These are phyloP conservation scores for Drosophila jambulina DNA, from an alignment of 1,140 invertebrate species.

Conservation along the genomic window DNA sequence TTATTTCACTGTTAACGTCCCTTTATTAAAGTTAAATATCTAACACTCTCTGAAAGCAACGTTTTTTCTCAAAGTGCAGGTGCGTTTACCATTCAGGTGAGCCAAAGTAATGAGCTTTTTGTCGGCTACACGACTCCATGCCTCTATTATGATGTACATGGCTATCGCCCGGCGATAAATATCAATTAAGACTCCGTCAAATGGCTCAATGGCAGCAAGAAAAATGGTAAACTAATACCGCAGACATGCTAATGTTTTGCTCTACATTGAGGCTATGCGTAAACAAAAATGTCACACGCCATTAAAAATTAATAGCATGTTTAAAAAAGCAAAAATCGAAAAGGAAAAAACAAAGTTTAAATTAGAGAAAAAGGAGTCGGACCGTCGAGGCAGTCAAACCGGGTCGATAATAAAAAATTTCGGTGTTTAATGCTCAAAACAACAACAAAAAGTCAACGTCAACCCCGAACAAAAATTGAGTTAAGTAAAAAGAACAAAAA, in stretches of 20 bases:
- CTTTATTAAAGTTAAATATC: background rate
- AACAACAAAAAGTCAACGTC: conserved; percentile 13
- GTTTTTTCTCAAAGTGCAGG: background rate
- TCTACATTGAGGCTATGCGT: conserved; percentile 68
- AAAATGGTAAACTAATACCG: conserved; percentile 66
- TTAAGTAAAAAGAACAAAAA: conserved; percentile 66
- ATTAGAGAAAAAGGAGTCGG: conserved; percentile 56
- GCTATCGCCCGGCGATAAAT: conserved; percentile 57
- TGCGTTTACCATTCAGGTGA: conserved; percentile 43
- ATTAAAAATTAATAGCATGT: conserved; percentile 78
- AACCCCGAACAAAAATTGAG: conserved; percentile 44
- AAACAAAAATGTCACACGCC: conserved; percentile 75
- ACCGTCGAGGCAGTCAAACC: conserved; percentile 64
- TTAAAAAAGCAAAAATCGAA: conserved; percentile 41
- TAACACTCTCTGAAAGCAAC: background rate
- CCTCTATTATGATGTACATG: conserved; percentile 61
- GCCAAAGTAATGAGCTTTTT: conserved; percentile 42
- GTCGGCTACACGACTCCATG: conserved; percentile 41
- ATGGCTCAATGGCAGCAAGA: conserved; percentile 63
- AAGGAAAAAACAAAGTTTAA: conserved; percentile 44
- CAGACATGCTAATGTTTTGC: conserved; percentile 74
- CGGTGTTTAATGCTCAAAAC: conserved; percentile 43
- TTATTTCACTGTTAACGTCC: too few species aligned
- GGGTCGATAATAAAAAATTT: conserved; percentile 65
- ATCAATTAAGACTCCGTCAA: conserved; percentile 71